These are phyloP conservation scores for Coelogynopora nodosa DNA, from an alignment of 2,888 invertebrate species.

Conservation along the genomic window DNA sequence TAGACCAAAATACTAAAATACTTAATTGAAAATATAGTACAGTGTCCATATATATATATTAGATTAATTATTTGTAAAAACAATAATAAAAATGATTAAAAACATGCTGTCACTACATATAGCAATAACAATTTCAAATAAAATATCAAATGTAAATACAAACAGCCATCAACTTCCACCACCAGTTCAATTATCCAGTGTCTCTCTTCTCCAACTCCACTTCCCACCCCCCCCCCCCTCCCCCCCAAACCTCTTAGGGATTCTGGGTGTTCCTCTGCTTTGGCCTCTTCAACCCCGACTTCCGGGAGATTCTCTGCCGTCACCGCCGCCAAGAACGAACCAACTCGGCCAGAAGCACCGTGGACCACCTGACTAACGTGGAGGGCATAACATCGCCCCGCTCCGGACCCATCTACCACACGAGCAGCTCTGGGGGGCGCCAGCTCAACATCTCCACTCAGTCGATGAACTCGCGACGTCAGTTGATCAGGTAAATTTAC, in stretches of 20 bases:
- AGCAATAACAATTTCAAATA: too few relatives aligned
- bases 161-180: too few relatives aligned
- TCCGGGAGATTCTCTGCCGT: slow-evolving; percentile 3
- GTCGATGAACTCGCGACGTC: background rate
- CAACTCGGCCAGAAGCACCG: background rate
- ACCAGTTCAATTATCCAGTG: too few relatives aligned
- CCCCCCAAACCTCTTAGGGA: slow-evolving; percentile 21
- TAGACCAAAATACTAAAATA: too few relatives aligned
- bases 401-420: background rate
- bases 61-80: too few relatives aligned
- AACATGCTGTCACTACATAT: too few relatives aligned
- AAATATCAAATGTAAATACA: too few relatives aligned
- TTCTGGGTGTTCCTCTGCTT: slow-evolving; percentile 44
- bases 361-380: background rate
- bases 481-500: background rate
- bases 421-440: background rate
- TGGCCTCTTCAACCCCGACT: slow-evolving; percentile 43
- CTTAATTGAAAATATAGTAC: too few relatives aligned
- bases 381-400: background rate
- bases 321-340: background rate
- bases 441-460: background rate
- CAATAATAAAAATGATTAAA: too few relatives aligned
- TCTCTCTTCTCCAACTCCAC: too few relatives aligned
- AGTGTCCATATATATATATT: too few relatives aligned
- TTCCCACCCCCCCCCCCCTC: too few relatives aligned